Percentiles rank a stretch among this genome's conserved stretches.
These are phyloP conservation scores for Polypterus senegalus DNA, from an alignment of 2,113 vertebrate genomes.

Conservation along the genomic window DNA sequence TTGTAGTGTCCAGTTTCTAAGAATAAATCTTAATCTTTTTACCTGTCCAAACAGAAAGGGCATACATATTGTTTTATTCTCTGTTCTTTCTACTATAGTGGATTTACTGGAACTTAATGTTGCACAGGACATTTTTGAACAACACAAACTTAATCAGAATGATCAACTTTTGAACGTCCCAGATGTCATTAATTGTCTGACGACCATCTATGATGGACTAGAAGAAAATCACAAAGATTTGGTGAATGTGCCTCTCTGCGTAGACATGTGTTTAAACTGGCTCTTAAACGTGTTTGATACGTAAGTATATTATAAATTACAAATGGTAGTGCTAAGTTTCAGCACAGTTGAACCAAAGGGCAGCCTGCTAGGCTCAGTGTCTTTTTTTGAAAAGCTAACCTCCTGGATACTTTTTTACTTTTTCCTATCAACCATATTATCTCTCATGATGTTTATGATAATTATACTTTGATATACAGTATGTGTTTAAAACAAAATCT, in stretches of 20 bases:
- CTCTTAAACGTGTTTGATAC: constrained; percentile 93
- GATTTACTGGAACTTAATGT: constrained; percentile 80
- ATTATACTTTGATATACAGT: too few species aligned
- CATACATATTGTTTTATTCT: too few species aligned
- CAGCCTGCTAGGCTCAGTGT: too few species aligned
- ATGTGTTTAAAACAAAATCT: too few species aligned
- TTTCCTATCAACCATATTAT: too few species aligned
- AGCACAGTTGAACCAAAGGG: too few species aligned
- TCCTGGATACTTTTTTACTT: too few species aligned
- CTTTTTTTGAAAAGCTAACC: too few species aligned
- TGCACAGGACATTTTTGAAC: constrained; percentile 77
- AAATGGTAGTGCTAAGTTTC: background rate
- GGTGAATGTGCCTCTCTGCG: constrained; percentile 87
- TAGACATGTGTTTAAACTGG: constrained; percentile 98
- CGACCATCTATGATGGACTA: constrained; percentile 79
- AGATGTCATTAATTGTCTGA: constrained; percentile 86
- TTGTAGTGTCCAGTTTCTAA: too few species aligned
- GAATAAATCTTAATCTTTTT: too few species aligned
- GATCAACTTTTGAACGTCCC: constrained; percentile 74
- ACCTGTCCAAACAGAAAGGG: too few species aligned
- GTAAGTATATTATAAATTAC: constrained; percentile 45
- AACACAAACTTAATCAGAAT: constrained; percentile 80
- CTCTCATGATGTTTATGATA: too few species aligned
- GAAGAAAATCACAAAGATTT: constrained; percentile 86
- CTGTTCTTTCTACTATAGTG: constrained; percentile 49